phyloP scores from a whole-genome alignment of 2,888 invertebrate species.

The Choristoneura rosaceana region DNA sequence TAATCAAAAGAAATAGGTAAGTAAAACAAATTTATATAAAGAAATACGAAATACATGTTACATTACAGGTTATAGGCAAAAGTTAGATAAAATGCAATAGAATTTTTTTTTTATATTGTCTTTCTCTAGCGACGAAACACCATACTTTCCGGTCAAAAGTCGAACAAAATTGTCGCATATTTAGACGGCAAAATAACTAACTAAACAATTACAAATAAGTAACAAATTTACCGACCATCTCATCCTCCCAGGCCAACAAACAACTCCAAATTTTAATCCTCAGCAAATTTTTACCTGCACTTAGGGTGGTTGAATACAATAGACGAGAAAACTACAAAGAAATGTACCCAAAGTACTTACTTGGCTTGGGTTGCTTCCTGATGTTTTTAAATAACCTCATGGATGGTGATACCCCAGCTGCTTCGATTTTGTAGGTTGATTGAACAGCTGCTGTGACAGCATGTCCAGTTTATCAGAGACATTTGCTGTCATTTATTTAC shows the following conservation, averaged over 20 bases:
- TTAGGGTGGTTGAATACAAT: slow-evolving; percentile 9
- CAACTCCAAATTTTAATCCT: neutral
- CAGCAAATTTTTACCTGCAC: neutral
- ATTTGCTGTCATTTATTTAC: neutral
- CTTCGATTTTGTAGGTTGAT: neutral
- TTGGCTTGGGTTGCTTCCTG: neutral
- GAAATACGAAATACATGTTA: too few species aligned
- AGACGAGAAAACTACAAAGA: neutral
- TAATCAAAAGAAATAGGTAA: too few species aligned
- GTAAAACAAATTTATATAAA: too few species aligned
- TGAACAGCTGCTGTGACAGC: neutral
- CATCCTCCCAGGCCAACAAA: neutral
- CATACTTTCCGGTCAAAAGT: too few species aligned
- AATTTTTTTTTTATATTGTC: too few species aligned
- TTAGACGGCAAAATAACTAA: too few species aligned
- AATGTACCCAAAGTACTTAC: neutral
- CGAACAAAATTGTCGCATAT: too few species aligned
- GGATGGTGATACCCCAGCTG: neutral
- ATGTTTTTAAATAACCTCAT: neutral
- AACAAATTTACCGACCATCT: neutral
- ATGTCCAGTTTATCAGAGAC: neutral
- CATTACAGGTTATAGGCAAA: too few species aligned
- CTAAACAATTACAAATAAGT: too few species aligned
- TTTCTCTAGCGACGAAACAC: too few species aligned
- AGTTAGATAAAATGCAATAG: too few species aligned